phyloP scores from a whole-genome alignment of 1,140 invertebrate species.

The Dufourea novaeangliae region DNA sequence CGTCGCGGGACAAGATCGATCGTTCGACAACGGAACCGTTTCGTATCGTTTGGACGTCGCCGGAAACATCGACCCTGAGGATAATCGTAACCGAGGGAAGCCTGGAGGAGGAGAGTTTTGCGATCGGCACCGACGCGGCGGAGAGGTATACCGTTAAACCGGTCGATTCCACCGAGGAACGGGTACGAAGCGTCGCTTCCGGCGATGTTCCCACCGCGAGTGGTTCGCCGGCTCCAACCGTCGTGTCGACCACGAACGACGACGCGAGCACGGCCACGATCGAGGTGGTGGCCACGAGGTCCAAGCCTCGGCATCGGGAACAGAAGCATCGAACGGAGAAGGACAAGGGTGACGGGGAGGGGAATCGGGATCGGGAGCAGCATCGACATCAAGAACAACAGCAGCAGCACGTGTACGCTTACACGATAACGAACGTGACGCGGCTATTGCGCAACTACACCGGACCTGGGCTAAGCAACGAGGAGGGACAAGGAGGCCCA shows the following conservation, averaged over 20 bases:
- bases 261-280: background rate
- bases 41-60: constrained; percentile 18
- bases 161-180: constrained; percentile 49
- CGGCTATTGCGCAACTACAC: constrained; percentile 79
- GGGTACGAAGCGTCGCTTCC: constrained; percentile 40
- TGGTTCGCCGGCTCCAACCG: background rate
- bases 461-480: constrained; percentile 75
- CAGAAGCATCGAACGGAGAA: constrained; percentile 6
- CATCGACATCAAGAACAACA: constrained; percentile 47
- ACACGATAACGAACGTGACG: constrained; percentile 80
- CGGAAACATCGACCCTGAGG: constrained; percentile 35
- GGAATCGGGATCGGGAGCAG: constrained; percentile 17
- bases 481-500: constrained; percentile 48
- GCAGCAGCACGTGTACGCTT: constrained; percentile 78
- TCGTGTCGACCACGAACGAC: constrained; percentile 26
- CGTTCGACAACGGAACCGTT: constrained; percentile 13
- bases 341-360: background rate
- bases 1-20: constrained; percentile 15
- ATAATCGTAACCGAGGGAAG: constrained; percentile 46
- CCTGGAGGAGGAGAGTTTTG: constrained; percentile 33
- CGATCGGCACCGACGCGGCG: constrained; percentile 25
- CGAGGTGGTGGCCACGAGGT: background rate
- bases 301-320: background rate
- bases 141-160: constrained; percentile 58
- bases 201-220: constrained; percentile 7